Evolutionary conservation across 37 sponge, comb jelly and placozoan species (phyloP).

Genomic region (Halichondria panicea): DNA sequence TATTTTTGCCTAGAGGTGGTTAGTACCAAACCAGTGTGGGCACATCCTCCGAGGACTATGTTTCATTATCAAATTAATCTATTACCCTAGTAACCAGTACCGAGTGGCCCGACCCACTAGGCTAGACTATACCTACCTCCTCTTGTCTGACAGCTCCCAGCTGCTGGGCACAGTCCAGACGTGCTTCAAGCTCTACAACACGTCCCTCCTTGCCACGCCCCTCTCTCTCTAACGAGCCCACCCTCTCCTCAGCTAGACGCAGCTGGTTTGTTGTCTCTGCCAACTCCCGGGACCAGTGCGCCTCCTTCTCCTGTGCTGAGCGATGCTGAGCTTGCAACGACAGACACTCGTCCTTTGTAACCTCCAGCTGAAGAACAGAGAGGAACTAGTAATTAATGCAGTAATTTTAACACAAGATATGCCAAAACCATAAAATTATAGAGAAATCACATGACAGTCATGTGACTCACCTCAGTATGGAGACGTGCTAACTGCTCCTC

Average conservation of each 20-base stretch:
- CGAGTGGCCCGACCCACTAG: background rate
- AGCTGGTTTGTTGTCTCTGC: conserved; percentile 9
- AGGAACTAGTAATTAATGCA: background rate
- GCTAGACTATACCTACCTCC: conserved; percentile 3
- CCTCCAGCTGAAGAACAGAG: background rate
- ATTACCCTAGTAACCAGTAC: too few species aligned
- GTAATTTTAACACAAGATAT: background rate
- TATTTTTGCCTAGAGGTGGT: too few species aligned
- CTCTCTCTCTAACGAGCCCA: conserved; percentile 31
- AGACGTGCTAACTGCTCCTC: background rate
- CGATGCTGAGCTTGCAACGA: background rate
- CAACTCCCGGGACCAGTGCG: conserved; percentile 27
- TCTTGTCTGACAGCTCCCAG: background rate
- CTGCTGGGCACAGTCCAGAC: background rate
- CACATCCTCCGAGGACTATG: too few species aligned
- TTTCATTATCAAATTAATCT: too few species aligned
- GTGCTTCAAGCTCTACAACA: background rate
- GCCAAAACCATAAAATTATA: background rate
- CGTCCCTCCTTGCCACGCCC: background rate
- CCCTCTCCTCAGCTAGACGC: conserved; percentile 18
- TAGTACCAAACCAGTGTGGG: too few species aligned
- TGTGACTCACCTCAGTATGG: background rate
- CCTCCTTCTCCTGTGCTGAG: conserved; percentile 14
- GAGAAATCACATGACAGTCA: background rate
- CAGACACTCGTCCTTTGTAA: conserved; percentile 5